Percentiles rank a stretch among this genome's conserved stretches.
Conservation (phyloP, 2,113 vertebrate species). For the Artemisiospiza belli region DNA sequence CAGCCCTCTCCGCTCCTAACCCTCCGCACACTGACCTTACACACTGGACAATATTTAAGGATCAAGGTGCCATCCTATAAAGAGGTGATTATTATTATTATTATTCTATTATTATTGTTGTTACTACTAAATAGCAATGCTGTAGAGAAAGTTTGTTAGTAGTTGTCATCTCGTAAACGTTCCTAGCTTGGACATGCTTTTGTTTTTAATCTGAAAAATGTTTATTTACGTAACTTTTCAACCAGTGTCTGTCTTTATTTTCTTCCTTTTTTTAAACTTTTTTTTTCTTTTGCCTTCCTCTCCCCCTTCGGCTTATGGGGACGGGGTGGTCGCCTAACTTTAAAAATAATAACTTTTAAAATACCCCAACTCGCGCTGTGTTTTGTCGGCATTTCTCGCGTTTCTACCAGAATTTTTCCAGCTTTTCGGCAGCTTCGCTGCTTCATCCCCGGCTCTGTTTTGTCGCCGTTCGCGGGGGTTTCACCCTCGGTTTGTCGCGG, state of each 20-base stretch:
- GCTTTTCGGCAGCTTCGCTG: not conserved
- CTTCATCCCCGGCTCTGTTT: not conserved
- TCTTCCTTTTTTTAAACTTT: not conserved
- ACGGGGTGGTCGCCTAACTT: not conserved
- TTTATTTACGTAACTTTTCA: not conserved
- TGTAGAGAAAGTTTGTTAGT: not conserved
- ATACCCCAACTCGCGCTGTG: not conserved
- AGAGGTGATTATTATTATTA: slow-evolving; percentile 67
- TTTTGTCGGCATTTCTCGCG: not conserved
- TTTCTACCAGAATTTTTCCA: not conserved
- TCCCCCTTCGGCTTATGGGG: not conserved
- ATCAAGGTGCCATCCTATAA: slow-evolving; percentile 74
- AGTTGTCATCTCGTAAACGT: not conserved
- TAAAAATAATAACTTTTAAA: not conserved
- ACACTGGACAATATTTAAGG: slow-evolving; percentile 73
- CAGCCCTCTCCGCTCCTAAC: slow-evolving; percentile 64
- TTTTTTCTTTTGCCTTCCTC: not conserved
- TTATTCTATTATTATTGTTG: not conserved
- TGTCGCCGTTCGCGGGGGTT: not conserved
- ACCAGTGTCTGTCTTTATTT: not conserved
- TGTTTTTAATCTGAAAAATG: not conserved
- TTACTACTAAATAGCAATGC: not conserved
- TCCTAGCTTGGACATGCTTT: not conserved
- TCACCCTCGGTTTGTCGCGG: not conserved
- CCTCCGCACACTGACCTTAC: slow-evolving; percentile 70